Base-by-base conservation (phyloP, 2,797 vertebrate genomes). In the Steatocranus sp. region DNA sequence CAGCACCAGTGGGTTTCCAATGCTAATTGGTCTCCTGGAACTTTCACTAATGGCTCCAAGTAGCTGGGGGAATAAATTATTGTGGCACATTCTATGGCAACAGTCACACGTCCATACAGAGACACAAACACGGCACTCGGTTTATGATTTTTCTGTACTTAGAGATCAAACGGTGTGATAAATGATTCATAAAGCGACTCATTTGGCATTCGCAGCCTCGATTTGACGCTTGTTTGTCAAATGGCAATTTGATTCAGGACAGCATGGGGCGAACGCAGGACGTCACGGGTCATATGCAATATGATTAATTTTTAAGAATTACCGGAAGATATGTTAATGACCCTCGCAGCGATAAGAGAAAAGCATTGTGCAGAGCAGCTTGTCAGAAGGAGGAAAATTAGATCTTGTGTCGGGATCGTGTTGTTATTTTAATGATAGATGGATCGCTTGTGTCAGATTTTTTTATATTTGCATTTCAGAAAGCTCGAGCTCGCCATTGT, bases 1-100 rank as follows among this genome's bases (percentile, higher is more conserved):
- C 89, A 88, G 93, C 95, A 92, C 94, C 93, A 87, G 88, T 94
- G 96, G 95, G 95, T 94, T 95, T 96, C 95, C 89, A 89, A 93
- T 84, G 91, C 96, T 97, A 97, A 97, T 97, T 97, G 96, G 96
- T 96, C 97, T 97, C 96, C 95, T 91, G 96, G 96, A 97, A 96
- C 94, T 93, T 92, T 95, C 79, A 89, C 94, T 98, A 97, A 97
- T 95, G 96, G 97, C 86, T 94, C 95, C 93, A 88, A 92, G 94
- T 95, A 96, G 95, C 97, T 95, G 89, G 43, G 92, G 97, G 97
- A 96, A 97, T 95, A 96, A 96, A 96, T 96, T 95, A 96, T 93
- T 87, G 95, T 92, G 93, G 91, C 89, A 78, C 80, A 17, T 94
- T 91, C 93, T 92, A 87, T 94, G 94, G 95, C 93, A 96, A 96